A percentile compares a stretch with the other conserved stretches of the same genome.
Evolutionary conservation across 1,140 invertebrate genomes (phyloP).

Genomic region (Cydia fagiglandana): DNA sequence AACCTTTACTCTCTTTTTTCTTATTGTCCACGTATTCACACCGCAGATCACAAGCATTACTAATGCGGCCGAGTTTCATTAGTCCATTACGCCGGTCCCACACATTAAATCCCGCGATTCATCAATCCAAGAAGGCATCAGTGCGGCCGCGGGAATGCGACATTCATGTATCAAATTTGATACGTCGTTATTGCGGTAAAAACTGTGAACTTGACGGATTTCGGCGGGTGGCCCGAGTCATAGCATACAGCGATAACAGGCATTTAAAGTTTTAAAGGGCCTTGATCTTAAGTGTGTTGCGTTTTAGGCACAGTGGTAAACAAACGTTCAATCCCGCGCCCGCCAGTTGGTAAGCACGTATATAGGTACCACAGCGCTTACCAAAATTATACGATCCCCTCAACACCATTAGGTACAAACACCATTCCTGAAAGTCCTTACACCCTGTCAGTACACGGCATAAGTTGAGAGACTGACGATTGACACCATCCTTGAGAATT

Average conservation of each 20-base stretch:
- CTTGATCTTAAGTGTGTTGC: too few species aligned
- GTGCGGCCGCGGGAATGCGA: conserved; percentile 46
- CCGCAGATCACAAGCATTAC: conserved; percentile 6
- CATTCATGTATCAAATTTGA: conserved; percentile 60
- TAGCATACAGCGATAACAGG: conserved; percentile 29
- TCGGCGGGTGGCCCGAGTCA: conserved; percentile 39
- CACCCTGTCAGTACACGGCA: too few species aligned
- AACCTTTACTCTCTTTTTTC: background rate
- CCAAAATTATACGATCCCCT: too few species aligned
- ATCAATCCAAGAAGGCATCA: conserved; percentile 44
- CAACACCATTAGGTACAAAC: too few species aligned
- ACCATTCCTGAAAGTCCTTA: too few species aligned
- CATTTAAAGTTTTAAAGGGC: background rate
- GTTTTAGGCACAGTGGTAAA: too few species aligned
- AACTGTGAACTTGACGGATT: conserved; percentile 49
- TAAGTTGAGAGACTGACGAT: too few species aligned
- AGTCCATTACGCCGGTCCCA: background rate
- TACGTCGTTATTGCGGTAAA: conserved; percentile 59
- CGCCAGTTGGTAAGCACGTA: too few species aligned
- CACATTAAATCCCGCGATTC: conserved; percentile 41
- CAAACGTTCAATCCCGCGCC: too few species aligned
- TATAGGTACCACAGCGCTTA: too few species aligned
- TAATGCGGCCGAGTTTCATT: conserved; percentile 15
- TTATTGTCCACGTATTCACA: background rate
- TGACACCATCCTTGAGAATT: too few species aligned